phyloP scores from a whole-genome alignment of 2,888 invertebrate species.

The Actias luna region DNA sequence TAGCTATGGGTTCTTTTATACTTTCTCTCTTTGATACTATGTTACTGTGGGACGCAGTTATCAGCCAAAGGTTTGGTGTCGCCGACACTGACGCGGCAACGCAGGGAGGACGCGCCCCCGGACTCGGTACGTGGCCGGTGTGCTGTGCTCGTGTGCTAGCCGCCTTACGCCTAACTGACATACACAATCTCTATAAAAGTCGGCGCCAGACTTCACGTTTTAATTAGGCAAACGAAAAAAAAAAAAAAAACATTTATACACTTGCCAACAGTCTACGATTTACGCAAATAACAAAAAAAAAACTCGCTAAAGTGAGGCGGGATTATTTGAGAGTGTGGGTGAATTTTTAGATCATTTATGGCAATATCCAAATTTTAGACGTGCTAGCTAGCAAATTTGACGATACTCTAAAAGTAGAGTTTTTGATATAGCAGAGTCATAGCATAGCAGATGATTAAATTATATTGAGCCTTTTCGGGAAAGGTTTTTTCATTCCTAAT shows the following conservation, averaged over 20 bases:
- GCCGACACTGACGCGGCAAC: constrained; percentile 65
- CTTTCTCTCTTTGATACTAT: constrained; percentile 37
- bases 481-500: too few relatives aligned
- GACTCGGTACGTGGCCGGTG: constrained; percentile 64
- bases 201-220: not conserved
- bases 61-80: constrained; percentile 70
- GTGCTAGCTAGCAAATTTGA: too few relatives aligned
- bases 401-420: too few relatives aligned
- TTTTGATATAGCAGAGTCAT: too few relatives aligned
- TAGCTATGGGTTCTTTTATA: constrained; percentile 31
- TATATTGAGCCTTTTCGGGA: too few relatives aligned
- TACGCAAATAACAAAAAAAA: too few relatives aligned
- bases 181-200: not conserved
- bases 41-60: constrained; percentile 62
- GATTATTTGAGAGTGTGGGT: too few relatives aligned
- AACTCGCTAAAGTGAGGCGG: too few relatives aligned
- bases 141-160: constrained; percentile 31
- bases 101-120: constrained; percentile 48
- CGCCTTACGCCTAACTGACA: constrained; percentile 20
- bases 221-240: not conserved
- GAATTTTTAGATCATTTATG: too few relatives aligned
- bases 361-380: too few relatives aligned
- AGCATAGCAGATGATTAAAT: too few relatives aligned
- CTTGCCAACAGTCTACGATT: too few relatives aligned
- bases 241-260: not conserved